phyloP scores from a whole-genome alignment of 2,888 invertebrate species.

The Willowsia nigromaculata region DNA sequence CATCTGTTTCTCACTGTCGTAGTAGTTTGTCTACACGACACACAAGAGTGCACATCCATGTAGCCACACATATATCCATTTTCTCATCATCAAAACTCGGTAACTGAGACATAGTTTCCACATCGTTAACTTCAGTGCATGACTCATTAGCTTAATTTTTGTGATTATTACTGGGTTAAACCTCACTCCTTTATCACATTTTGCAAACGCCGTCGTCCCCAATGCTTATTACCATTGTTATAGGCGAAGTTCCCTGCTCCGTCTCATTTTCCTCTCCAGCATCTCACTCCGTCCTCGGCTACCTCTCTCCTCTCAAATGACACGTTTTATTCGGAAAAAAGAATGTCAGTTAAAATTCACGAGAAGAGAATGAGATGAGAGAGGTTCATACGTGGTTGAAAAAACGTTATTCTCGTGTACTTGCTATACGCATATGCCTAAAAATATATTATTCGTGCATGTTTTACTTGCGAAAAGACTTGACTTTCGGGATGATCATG shows the following conservation, averaged over 20 bases:
- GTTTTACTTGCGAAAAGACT: background rate
- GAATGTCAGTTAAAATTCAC: slow-evolving; percentile 51
- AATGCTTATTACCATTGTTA: slow-evolving; percentile 43
- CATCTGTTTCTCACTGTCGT: slow-evolving; percentile 19
- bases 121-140: slow-evolving; percentile 63
- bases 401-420: background rate
- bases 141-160: slow-evolving; percentile 70
- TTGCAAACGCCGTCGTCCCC: slow-evolving; percentile 27
- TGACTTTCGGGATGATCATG: background rate
- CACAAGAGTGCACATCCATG: background rate
- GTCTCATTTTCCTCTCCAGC: background rate
- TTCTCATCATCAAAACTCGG: slow-evolving; percentile 60
- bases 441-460: background rate
- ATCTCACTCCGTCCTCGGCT: background rate
- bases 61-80: slow-evolving; percentile 3
- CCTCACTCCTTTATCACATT: slow-evolving; percentile 45
- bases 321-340: slow-evolving; percentile 33
- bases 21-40: background rate
- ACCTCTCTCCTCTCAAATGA: slow-evolving; percentile 17
- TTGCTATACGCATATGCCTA: background rate
- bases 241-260: slow-evolving; percentile 8
- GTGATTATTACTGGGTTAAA: slow-evolving; percentile 59
- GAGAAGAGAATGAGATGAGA: slow-evolving; percentile 12
- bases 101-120: slow-evolving; percentile 68
- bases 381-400: background rate